Evolutionary conservation across 2,113 vertebrate genomes (phyloP).

Genomic region (Clarias magur): DNA sequence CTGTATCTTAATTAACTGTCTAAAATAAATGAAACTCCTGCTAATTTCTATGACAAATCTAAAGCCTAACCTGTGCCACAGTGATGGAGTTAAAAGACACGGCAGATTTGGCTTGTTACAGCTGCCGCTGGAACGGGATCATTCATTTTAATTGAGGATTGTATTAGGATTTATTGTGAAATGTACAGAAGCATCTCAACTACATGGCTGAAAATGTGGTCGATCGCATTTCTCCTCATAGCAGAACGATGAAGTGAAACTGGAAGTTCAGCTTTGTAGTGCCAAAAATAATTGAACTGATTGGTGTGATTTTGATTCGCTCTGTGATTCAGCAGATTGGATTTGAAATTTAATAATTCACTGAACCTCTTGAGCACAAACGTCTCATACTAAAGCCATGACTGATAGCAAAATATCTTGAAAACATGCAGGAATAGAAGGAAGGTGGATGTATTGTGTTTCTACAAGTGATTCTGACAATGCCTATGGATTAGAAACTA

Average conservation of each 20-base stretch:
- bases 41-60: conserved; percentile 15
- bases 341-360: neutral
- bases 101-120: neutral
- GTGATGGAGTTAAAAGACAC: neutral
- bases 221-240: neutral
- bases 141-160: neutral
- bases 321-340: neutral
- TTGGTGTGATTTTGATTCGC: neutral
- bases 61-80: conserved; percentile 46
- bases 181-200: neutral
- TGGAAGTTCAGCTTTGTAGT: neutral
- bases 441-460: neutral
- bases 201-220: neutral
- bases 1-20: conserved; percentile 59
- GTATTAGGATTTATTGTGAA: neutral
- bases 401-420: neutral
- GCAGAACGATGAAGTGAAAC: neutral
- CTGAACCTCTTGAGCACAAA: neutral
- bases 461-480: neutral
- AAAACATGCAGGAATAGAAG: neutral
- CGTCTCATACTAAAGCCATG: neutral
- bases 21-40: neutral
- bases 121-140: neutral
- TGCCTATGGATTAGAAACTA: neutral
- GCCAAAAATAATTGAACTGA: conserved; percentile 2